A percentile compares a stretch with the other conserved stretches of the same genome.
These are phyloP conservation scores for Pandemis corylana DNA, from an alignment of 2,888 invertebrate genomes.

Conservation along the genomic window DNA sequence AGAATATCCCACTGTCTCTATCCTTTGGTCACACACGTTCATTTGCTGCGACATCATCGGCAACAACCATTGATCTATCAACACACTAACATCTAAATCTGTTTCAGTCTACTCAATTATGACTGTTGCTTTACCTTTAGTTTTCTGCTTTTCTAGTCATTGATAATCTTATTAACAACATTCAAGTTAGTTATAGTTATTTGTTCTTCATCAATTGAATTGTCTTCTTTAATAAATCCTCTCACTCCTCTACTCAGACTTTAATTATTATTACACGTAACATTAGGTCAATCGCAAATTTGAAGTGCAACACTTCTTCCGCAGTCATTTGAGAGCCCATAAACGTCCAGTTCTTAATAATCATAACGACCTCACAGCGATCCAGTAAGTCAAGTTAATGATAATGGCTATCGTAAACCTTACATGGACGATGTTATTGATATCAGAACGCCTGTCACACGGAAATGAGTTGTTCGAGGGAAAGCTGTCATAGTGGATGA, in stretches of 20 bases:
- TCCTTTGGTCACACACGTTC: too few relatives aligned
- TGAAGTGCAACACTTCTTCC: conserved; percentile 25
- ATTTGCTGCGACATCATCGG: too few relatives aligned
- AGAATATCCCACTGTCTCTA: too few relatives aligned
- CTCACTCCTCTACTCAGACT: neutral
- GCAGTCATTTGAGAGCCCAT: conserved; percentile 21
- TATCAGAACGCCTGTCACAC: conserved; percentile 34
- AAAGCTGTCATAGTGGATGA: conserved; percentile 26
- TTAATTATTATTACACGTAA: neutral
- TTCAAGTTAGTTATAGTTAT: neutral
- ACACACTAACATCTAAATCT: too few relatives aligned
- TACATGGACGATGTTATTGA: conserved; percentile 40
- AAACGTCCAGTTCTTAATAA: conserved; percentile 34
- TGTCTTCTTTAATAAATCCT: neutral
- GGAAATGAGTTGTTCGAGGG: conserved; percentile 35
- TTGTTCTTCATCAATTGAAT: neutral
- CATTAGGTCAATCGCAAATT: conserved; percentile 28
- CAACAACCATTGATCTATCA: too few relatives aligned
- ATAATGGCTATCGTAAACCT: conserved; percentile 37
- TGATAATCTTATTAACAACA: neutral
- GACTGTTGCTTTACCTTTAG: too few relatives aligned
- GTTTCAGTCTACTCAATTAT: too few relatives aligned
- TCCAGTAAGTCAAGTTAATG: conserved; percentile 36
- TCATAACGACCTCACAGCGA: conserved; percentile 30
- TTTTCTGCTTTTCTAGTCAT: too few relatives aligned